phyloP scores from a whole-genome alignment of 2,888 invertebrate species.

The Actias luna region DNA sequence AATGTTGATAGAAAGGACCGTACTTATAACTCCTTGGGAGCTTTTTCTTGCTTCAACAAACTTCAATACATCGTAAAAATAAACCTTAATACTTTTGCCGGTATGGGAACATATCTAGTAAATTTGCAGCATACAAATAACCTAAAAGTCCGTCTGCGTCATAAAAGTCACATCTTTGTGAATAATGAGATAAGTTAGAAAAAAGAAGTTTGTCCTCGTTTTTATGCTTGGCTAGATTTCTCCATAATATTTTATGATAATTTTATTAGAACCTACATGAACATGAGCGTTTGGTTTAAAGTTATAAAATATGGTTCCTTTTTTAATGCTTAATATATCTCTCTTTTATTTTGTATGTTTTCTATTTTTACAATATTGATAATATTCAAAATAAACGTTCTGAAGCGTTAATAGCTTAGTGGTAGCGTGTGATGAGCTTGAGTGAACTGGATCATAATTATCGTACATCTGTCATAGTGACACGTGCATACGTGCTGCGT shows the following conservation, averaged over 20 bases:
- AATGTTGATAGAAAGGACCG: neutral
- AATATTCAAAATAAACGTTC: too few relatives aligned
- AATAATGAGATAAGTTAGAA: slow-evolving; percentile 73
- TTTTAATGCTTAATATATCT: slow-evolving; percentile 20
- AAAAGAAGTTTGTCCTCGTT: slow-evolving; percentile 60
- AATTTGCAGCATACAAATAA: slow-evolving; percentile 66
- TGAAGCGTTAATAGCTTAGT: too few relatives aligned
- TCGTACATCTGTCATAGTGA: too few relatives aligned
- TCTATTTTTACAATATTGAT: neutral
- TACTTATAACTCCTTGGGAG: neutral
- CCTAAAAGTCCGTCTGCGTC: slow-evolving; percentile 64
- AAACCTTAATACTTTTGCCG: slow-evolving; percentile 42
- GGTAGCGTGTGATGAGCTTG: too few relatives aligned
- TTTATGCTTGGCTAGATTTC: slow-evolving; percentile 61
- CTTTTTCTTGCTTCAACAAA: neutral
- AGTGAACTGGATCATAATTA: too few relatives aligned
- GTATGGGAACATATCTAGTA: slow-evolving; percentile 50
- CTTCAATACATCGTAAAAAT: slow-evolving; percentile 23
- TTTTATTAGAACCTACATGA: slow-evolving; percentile 62
- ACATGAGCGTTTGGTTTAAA: slow-evolving; percentile 39
- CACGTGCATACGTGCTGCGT: too few relatives aligned
- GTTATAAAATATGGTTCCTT: slow-evolving; percentile 33
- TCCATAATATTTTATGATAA: slow-evolving; percentile 68
- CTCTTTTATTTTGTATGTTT: neutral
- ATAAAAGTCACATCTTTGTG: slow-evolving; percentile 75